These are phyloP conservation scores for Thymelicus lineola DNA, from an alignment of 2,888 invertebrate species.

Conservation along the genomic window DNA sequence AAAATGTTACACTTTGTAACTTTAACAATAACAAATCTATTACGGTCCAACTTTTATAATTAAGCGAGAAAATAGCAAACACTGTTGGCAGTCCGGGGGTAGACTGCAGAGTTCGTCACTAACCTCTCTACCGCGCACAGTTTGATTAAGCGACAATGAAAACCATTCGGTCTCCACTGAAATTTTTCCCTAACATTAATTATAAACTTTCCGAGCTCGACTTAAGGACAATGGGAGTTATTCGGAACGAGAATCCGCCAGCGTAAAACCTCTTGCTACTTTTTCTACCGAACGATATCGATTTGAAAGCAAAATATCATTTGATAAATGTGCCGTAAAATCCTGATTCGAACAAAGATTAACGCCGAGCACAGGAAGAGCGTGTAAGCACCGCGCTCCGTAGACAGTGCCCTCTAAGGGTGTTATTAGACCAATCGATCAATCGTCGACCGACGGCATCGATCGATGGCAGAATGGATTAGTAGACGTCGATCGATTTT, in stretches of 20 bases:
- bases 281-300: slow-evolving; percentile 34
- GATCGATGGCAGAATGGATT: too few relatives aligned
- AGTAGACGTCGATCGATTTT: too few relatives aligned
- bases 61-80: slow-evolving; percentile 26
- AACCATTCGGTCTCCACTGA: slow-evolving; percentile 58
- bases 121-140: slow-evolving; percentile 45
- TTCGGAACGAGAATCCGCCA: slow-evolving; percentile 45
- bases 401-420: slow-evolving; percentile 15
- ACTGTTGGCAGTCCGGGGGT: slow-evolving; percentile 20
- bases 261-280: slow-evolving; percentile 24
- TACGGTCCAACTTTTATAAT: slow-evolving; percentile 20
- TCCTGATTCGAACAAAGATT: slow-evolving; percentile 33
- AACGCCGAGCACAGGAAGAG: slow-evolving; percentile 23
- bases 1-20: slow-evolving; percentile 4
- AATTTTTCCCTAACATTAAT: slow-evolving; percentile 68
- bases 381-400: slow-evolving; percentile 12
- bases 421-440: too few relatives aligned
- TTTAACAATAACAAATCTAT: slow-evolving; percentile 4
- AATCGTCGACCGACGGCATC: too few relatives aligned
- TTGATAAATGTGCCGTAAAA: slow-evolving; percentile 34
- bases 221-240: slow-evolving; percentile 61
- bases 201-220: slow-evolving; percentile 66
- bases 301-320: slow-evolving; percentile 33
- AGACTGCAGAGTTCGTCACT: slow-evolving; percentile 36
- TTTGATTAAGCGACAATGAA: slow-evolving; percentile 64